Percentiles rank a stretch among this genome's conserved stretches.
Conservation (phyloP, 2,888 invertebrate genomes). For the Tetramorium bicarinatum region DNA sequence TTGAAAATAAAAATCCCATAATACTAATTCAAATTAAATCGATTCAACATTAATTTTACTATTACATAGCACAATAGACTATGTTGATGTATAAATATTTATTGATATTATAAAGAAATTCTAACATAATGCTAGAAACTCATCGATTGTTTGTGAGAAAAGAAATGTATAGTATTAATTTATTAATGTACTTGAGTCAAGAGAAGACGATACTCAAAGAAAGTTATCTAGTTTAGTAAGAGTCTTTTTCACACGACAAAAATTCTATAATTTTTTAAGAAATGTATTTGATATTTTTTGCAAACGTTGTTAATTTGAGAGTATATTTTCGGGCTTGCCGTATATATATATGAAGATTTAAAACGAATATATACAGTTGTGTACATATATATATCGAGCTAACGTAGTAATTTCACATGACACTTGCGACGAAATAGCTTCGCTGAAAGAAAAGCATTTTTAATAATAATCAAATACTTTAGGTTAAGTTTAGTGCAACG, state of each 20-base stretch:
- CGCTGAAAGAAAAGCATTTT: background rate
- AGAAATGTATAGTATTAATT: background rate
- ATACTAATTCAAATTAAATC: background rate
- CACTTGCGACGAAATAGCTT: background rate
- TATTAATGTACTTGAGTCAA: constrained; percentile 4
- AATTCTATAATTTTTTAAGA: constrained; percentile 1
- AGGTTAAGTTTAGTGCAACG: background rate
- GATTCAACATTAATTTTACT: background rate
- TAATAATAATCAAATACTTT: constrained; percentile 30
- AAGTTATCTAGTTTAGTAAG: constrained; percentile 48
- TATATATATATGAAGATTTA: background rate
- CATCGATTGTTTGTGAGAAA: background rate
- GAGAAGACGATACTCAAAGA: constrained; percentile 46
- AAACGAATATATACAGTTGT: background rate
- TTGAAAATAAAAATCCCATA: background rate
- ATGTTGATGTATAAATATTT: background rate
- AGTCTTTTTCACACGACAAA: constrained; percentile 1
- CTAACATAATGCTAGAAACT: background rate
- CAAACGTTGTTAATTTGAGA: constrained; percentile 22
- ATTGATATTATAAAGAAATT: background rate
- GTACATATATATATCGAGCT: background rate
- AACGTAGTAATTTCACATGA: background rate
- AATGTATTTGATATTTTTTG: constrained; percentile 9
- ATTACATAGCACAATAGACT: background rate
- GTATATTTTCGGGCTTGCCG: constrained; percentile 31